Conservation (phyloP, 2,888 invertebrate species). For the Neoaliturus tenellus region DNA sequence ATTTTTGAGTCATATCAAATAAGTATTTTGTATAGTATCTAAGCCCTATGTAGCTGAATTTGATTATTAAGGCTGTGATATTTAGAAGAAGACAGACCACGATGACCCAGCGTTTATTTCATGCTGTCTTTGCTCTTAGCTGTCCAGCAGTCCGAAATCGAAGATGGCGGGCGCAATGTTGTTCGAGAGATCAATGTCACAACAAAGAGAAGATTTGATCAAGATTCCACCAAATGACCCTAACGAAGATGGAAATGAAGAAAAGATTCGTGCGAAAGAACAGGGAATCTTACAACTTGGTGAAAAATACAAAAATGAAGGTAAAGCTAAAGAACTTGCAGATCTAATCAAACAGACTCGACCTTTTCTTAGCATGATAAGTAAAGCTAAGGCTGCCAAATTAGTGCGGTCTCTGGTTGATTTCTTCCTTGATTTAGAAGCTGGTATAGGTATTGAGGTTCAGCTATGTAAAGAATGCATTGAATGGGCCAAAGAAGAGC, state of each 20-base stretch:
- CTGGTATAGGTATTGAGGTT: conserved; percentile 95
- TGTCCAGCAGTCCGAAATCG: conserved; percentile 31
- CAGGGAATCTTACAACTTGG: conserved; percentile 96
- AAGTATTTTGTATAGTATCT: too few relatives aligned
- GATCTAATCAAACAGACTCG: conserved; percentile 96
- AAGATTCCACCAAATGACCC: conserved; percentile 79
- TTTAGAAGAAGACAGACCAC: background rate
- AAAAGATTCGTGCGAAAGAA: conserved; percentile 95
- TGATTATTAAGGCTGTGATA: too few relatives aligned
- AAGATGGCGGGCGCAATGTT: conserved; percentile 94
- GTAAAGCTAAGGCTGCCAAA: conserved; percentile 99
- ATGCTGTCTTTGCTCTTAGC: background rate
- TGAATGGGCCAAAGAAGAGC: conserved; percentile 99
- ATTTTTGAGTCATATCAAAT: too few relatives aligned
- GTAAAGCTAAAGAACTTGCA: conserved; percentile 94
- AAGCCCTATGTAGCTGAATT: too few relatives aligned
- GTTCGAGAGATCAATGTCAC: conserved; percentile 88
- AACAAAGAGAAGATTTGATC: conserved; percentile 85
- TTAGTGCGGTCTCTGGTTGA: conserved; percentile 97
- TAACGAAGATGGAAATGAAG: conserved; percentile 80
- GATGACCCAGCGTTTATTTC: conserved; percentile 52
- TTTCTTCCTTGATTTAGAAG: conserved; percentile 97
- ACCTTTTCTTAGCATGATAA: conserved; percentile 95
- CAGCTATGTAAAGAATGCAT: conserved; percentile 98
- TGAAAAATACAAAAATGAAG: conserved; percentile 93